A percentile compares a stretch with the other conserved stretches of the same genome.
Evolutionary conservation across 2,113 vertebrate species (phyloP).

Genomic region (Amphiprion percula): DNA sequence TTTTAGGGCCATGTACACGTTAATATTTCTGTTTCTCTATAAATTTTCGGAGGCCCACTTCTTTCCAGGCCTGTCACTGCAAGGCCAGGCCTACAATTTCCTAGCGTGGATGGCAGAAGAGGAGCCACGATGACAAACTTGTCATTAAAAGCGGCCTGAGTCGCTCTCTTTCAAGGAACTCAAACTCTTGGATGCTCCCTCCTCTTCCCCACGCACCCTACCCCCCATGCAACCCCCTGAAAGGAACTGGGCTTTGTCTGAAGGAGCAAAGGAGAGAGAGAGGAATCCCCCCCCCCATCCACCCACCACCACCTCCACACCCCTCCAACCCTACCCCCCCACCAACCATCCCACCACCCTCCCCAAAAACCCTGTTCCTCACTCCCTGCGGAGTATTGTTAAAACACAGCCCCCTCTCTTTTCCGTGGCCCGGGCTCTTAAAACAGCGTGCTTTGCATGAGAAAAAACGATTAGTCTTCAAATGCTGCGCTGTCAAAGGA

Average conservation of each 20-base stretch:
- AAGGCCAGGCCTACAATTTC: conserved; percentile 44
- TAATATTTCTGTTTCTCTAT: conserved; percentile 78
- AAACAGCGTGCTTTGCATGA: conserved; percentile 87
- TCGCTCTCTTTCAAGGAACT: conserved; percentile 80
- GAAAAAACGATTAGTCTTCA: conserved; percentile 88
- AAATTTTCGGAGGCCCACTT: conserved; percentile 70
- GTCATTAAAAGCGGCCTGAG: conserved; percentile 72
- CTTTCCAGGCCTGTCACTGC: conserved; percentile 66
- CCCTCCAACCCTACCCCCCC: conserved; percentile 44
- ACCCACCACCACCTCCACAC: not conserved
- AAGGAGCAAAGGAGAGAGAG: conserved; percentile 71
- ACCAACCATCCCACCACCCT: conserved; percentile 34
- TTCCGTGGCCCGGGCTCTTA: conserved; percentile 74
- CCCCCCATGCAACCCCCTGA: conserved; percentile 77
- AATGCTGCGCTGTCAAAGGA: conserved; percentile 83
- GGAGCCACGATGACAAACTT: conserved; percentile 68
- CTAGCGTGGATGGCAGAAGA: conserved; percentile 58
- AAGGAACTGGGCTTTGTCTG: conserved; percentile 85
- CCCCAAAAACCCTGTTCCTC: conserved; percentile 71
- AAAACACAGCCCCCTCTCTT: conserved; percentile 81
- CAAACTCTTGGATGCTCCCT: conserved; percentile 77
- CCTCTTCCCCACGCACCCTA: conserved; percentile 50
- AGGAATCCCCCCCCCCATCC: conserved; percentile 55
- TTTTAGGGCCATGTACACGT: conserved; percentile 76
- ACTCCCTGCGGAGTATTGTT: conserved; percentile 87